These are phyloP conservation scores for Bovichtus variegatus DNA, from an alignment of 2,797 vertebrate species.

Conservation along the genomic window DNA sequence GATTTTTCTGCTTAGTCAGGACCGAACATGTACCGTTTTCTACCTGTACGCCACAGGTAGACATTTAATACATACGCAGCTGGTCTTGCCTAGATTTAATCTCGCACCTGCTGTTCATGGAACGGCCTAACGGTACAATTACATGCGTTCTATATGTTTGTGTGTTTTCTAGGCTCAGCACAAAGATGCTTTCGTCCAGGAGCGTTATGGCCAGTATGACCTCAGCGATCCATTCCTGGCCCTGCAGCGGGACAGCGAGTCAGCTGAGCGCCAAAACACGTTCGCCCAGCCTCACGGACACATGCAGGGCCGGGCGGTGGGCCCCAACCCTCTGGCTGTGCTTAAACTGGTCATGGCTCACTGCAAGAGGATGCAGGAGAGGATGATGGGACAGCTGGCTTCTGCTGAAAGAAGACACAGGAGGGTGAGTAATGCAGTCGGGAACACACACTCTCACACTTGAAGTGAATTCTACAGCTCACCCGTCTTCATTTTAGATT, in stretches of 20 bases:
- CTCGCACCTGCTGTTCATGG: background rate
- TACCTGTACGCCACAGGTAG: background rate
- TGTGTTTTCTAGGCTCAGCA: slow-evolving; percentile 90
- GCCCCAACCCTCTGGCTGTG: slow-evolving; percentile 92
- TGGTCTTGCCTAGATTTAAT: background rate
- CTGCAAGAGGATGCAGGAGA: slow-evolving; percentile 97
- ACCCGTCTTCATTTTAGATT: background rate
- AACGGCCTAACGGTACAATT: background rate
- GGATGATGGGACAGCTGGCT: slow-evolving; percentile 94
- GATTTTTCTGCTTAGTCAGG: slow-evolving; percentile 18
- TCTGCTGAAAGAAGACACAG: slow-evolving; percentile 94
- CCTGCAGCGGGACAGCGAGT: slow-evolving; percentile 94
- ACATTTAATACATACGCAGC: background rate
- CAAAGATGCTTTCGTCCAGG: slow-evolving; percentile 93
- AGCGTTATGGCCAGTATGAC: slow-evolving; percentile 96
- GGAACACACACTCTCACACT: background rate
- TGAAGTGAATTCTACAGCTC: background rate
- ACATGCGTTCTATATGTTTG: slow-evolving; percentile 14
- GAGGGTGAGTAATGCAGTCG: slow-evolving; percentile 82
- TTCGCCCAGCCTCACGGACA: slow-evolving; percentile 44
- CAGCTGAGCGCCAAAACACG: slow-evolving; percentile 79
- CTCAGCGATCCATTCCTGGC: slow-evolving; percentile 96
- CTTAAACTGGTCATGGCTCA: slow-evolving; percentile 97
- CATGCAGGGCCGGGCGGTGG: slow-evolving; percentile 84
- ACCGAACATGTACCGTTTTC: background rate